These are phyloP conservation scores for Proctacanthus coquilletti DNA, from an alignment of 1,140 invertebrate species.

Conservation along the genomic window DNA sequence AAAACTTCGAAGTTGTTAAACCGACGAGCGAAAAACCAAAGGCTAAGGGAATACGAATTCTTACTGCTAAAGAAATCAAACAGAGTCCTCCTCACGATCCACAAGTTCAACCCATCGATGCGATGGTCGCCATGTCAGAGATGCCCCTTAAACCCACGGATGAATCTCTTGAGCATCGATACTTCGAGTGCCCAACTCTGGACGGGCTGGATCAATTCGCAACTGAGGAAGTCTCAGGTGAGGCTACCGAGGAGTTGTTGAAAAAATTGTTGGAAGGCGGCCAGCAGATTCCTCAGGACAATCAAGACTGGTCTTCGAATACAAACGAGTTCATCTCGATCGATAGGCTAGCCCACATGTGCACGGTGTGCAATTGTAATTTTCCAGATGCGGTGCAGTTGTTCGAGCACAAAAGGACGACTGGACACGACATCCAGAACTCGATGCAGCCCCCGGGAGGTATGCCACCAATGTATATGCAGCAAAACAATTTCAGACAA, in stretches of 20 bases:
- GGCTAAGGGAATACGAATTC: not conserved
- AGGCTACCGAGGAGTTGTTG: conserved; percentile 4
- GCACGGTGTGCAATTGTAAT: conserved; percentile 2
- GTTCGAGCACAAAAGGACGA: conserved; percentile 3
- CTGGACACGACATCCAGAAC: conserved; percentile 1
- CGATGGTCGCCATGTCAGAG: not conserved
- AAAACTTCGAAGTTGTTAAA: conserved; percentile 1
- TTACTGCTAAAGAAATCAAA: conserved; percentile 3
- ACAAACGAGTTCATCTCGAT: conserved; percentile 7
- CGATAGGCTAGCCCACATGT: conserved; percentile 3
- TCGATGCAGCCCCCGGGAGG: too few relatives aligned
- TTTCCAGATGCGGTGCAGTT: not conserved
- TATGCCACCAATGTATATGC: too few relatives aligned
- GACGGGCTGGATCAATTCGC: conserved; percentile 3
- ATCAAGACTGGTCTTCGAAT: conserved; percentile 1
- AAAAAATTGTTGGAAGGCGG: conserved; percentile 4
- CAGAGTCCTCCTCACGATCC: not conserved
- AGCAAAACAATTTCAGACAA: too few relatives aligned
- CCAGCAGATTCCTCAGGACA: not conserved
- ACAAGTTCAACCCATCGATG: not conserved
- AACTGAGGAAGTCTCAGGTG: not conserved
- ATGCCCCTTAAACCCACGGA: too few relatives aligned
- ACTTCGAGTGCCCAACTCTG: conserved; percentile 5
- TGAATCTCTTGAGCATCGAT: not conserved
- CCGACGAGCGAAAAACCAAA: not conserved